These are phyloP conservation scores for Pseudoips prasinana DNA, from an alignment of 2,888 invertebrate genomes.

Conservation along the genomic window DNA sequence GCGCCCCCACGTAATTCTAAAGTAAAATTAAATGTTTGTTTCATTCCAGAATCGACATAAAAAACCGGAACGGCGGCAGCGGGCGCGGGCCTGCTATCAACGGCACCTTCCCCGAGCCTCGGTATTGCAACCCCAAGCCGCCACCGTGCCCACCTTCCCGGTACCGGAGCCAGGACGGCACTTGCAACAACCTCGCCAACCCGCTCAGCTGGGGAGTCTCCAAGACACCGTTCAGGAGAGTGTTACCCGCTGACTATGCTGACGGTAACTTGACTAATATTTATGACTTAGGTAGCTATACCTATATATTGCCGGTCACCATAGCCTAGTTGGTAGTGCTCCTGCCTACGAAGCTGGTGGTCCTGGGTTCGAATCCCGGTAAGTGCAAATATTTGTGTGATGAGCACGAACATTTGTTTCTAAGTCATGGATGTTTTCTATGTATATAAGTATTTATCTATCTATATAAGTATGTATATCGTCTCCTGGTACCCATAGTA, in stretches of 20 bases:
- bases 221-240: slow-evolving; percentile 87
- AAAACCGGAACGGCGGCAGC: slow-evolving; percentile 44
- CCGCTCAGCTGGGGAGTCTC: slow-evolving; percentile 87
- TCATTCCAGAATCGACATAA: slow-evolving; percentile 45
- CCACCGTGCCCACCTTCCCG: slow-evolving; percentile 68
- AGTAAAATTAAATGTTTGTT: neutral
- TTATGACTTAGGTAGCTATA: too few species aligned
- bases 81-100: slow-evolving; percentile 60
- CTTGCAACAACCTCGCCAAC: slow-evolving; percentile 87
- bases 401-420: too few species aligned
- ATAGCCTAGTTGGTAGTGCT: too few species aligned
- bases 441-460: too few species aligned
- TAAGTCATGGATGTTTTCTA: too few species aligned
- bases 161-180: slow-evolving; percentile 87
- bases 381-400: too few species aligned
- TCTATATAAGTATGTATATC: too few species aligned
- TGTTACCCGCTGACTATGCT: slow-evolving; percentile 88
- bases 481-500: too few species aligned
- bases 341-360: too few species aligned
- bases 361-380: too few species aligned
- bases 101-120: slow-evolving; percentile 52
- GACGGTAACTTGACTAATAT: slow-evolving; percentile 88
- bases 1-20: too few species aligned
- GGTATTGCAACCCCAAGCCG: slow-evolving; percentile 47
- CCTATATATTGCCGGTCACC: too few species aligned